These are phyloP conservation scores for Paracentrotus lividus DNA, from an alignment of 53 echinoderm and acorn worm genomes.

Conservation along the genomic window DNA sequence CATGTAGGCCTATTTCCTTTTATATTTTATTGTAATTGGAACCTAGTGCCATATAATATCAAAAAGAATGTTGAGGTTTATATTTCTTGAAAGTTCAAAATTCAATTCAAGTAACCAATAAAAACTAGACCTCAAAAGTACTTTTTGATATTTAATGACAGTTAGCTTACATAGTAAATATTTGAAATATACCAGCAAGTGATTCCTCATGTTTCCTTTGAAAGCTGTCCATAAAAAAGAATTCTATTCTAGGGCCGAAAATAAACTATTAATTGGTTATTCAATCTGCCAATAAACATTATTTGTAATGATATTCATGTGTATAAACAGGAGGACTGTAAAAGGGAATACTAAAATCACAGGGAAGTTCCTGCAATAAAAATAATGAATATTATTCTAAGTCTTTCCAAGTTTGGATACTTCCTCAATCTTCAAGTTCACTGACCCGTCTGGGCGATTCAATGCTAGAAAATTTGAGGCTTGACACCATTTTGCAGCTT, in stretches of 20 bases:
- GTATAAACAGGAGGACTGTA: neutral
- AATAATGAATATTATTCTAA: neutral
- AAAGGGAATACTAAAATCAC: neutral
- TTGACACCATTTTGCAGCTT: no score
- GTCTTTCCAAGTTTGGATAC: neutral
- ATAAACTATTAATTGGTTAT: neutral
- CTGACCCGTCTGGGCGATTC: no score
- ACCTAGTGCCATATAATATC: neutral
- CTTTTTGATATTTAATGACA: neutral
- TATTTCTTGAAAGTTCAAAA: neutral
- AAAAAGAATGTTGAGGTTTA: neutral
- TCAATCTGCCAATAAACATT: neutral
- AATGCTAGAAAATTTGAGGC: no score
- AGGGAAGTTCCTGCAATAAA: slow-evolving; percentile 21
- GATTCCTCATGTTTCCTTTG: neutral
- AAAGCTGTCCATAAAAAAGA: neutral
- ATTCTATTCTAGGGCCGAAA: neutral
- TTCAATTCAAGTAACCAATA: neutral
- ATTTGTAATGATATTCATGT: neutral
- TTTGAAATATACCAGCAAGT: neutral
- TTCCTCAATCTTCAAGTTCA: neutral
- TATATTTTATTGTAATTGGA: neutral
- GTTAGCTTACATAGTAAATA: no score
- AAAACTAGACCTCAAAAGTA: neutral
- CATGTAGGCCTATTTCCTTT: neutral